A percentile compares a stretch with the other conserved stretches of the same genome.
phyloP scores from a whole-genome alignment of 2,797 vertebrate species.

The Thripadectes ignobilis region DNA sequence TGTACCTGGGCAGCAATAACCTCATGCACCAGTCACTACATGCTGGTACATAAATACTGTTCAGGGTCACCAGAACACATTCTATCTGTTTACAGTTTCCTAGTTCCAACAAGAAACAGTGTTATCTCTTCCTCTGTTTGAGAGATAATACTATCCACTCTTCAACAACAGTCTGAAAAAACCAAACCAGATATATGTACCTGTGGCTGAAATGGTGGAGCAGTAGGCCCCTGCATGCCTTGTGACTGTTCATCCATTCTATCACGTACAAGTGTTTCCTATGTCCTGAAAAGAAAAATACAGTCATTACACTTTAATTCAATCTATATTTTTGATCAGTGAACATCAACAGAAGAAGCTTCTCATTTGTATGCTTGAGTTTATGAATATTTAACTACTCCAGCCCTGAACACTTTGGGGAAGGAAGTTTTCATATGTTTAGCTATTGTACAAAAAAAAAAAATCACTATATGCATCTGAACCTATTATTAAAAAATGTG shows the following conservation, averaged over 20 bases:
- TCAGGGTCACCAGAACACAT: neutral
- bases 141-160: neutral
- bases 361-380: neutral
- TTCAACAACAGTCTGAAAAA: neutral
- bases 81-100: neutral
- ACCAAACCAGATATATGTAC: constrained; percentile 49
- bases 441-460: neutral
- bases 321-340: neutral
- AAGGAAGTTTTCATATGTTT: neutral
- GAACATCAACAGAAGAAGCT: neutral
- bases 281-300: constrained; percentile 76
- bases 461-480: neutral
- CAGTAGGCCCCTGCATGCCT: constrained; percentile 86
- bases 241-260: constrained; percentile 92
- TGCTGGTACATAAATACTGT: neutral
- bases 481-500: neutral
- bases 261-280: constrained; percentile 69
- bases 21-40: neutral
- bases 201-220: constrained; percentile 89
- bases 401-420: neutral
- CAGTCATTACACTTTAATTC: neutral
- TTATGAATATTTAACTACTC: neutral
- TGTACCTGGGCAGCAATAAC: accelerated
- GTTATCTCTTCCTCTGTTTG: neutral
- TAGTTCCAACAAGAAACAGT: neutral